Percentiles rank a stretch among this genome's conserved stretches.
Evolutionary conservation across 1,140 invertebrate genomes (phyloP).

Genomic region (Leptoteleia sp.): DNA sequence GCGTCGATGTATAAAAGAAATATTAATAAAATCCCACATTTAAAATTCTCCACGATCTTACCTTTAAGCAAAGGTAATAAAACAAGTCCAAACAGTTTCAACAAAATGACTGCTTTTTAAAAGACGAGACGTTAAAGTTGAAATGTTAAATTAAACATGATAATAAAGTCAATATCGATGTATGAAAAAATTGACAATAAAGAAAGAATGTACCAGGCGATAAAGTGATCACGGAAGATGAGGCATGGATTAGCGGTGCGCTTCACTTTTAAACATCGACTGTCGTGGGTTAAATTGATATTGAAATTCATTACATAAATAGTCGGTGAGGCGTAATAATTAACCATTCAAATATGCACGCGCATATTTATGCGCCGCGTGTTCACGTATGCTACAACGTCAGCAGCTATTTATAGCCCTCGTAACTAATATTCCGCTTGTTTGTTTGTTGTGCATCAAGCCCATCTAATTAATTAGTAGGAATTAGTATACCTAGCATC

Average conservation of each 20-base stretch:
- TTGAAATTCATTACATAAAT: constrained; percentile 64
- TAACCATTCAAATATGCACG: constrained; percentile 66
- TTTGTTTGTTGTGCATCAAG: constrained; percentile 56
- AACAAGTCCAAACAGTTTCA: no score
- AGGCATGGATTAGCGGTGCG: not conserved
- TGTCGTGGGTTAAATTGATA: constrained; percentile 47
- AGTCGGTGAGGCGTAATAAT: constrained; percentile 68
- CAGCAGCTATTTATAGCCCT: constrained; percentile 61
- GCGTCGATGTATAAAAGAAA: no score
- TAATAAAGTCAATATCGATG: no score
- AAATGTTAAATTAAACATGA: no score
- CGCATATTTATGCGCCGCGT: constrained; percentile 42
- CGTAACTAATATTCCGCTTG: constrained; percentile 57
- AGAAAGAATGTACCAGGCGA: no score
- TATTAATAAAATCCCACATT: no score
- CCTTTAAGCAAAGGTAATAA: no score
- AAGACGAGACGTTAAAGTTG: no score
- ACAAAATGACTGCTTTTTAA: no score
- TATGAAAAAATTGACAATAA: no score
- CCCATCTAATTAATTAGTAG: constrained; percentile 54
- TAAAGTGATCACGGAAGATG: no score
- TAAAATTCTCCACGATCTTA: no score
- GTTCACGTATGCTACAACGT: constrained; percentile 58
- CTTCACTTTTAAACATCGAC: constrained; percentile 49
- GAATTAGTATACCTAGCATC: constrained; percentile 37